phyloP scores from a whole-genome alignment of 1,140 invertebrate species.

The Yoshiicerus persimilis region DNA sequence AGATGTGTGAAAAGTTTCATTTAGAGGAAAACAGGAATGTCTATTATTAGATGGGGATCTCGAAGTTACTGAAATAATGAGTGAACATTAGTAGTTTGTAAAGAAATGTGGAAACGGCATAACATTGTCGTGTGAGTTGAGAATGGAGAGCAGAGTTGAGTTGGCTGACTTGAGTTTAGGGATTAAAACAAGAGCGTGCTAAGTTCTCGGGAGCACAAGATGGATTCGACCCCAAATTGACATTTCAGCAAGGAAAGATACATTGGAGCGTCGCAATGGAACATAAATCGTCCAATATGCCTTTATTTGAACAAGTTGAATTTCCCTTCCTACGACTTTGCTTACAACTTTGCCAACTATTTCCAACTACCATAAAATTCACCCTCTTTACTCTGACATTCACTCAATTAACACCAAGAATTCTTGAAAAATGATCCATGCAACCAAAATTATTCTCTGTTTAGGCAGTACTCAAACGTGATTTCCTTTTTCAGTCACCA shows the following conservation, averaged over 20 bases:
- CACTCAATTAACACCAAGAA: slow-evolving; percentile 27
- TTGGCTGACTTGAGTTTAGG: neutral
- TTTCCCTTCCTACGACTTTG: neutral
- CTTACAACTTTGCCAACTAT: neutral
- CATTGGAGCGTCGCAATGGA: neutral
- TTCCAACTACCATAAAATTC: slow-evolving; percentile 21
- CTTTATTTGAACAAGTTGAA: slow-evolving; percentile 8
- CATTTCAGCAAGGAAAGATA: slow-evolving; percentile 12
- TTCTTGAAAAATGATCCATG: slow-evolving; percentile 29
- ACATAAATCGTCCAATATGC: slow-evolving; percentile 24
- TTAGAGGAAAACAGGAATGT: neutral
- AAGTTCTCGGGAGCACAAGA: neutral
- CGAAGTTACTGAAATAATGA: neutral
- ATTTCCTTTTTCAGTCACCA: neutral
- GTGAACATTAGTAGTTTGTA: neutral
- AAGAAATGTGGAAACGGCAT: neutral
- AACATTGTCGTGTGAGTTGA: neutral
- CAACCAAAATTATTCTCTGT: slow-evolving; percentile 17
- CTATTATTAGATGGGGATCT: neutral
- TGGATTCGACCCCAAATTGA: slow-evolving; percentile 26
- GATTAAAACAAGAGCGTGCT: slow-evolving; percentile 19
- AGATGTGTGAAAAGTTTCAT: too few species aligned
- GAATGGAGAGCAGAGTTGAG: neutral
- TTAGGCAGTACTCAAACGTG: neutral
- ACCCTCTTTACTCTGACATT: slow-evolving; percentile 21